phyloP scores from a whole-genome alignment of 2,797 vertebrate species.

The Eleutherodactylus coqui region DNA sequence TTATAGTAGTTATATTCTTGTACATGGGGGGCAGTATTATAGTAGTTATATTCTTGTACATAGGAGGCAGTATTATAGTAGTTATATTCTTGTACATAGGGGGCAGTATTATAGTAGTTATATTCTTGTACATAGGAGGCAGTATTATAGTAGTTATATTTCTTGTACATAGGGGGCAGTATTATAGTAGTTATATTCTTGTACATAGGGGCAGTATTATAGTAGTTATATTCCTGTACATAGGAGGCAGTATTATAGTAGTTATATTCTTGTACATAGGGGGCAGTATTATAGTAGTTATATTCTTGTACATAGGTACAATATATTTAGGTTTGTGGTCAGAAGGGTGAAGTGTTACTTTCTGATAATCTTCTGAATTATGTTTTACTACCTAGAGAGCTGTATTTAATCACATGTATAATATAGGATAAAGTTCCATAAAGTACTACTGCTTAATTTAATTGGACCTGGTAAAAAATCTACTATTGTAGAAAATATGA shows the following conservation, averaged over 20 bases:
- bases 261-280: conserved; percentile 23
- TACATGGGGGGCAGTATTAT: conserved; percentile 9
- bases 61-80: conserved; percentile 9
- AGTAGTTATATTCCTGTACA: background rate
- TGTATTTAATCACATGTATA: too few species aligned
- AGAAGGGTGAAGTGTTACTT: too few species aligned
- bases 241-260: conserved; percentile 21
- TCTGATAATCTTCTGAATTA: too few species aligned
- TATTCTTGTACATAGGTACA: background rate
- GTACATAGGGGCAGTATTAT: conserved; percentile 12
- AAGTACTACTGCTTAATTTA: too few species aligned
- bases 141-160: conserved; percentile 27
- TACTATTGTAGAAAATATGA: too few species aligned
- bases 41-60: conserved; percentile 3
- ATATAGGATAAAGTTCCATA: too few species aligned
- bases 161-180: conserved; percentile 11
- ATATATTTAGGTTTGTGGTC: background rate
- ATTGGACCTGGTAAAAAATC: too few species aligned
- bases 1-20: conserved; percentile 8
- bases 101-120: conserved; percentile 7
- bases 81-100: conserved; percentile 12
- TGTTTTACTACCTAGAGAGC: too few species aligned
- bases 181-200: conserved; percentile 22
- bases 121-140: background rate
- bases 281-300: conserved; percentile 14